Evolutionary conservation across 2,113 vertebrate genomes (phyloP).

Genomic region (Corythornis vintsioides): DNA sequence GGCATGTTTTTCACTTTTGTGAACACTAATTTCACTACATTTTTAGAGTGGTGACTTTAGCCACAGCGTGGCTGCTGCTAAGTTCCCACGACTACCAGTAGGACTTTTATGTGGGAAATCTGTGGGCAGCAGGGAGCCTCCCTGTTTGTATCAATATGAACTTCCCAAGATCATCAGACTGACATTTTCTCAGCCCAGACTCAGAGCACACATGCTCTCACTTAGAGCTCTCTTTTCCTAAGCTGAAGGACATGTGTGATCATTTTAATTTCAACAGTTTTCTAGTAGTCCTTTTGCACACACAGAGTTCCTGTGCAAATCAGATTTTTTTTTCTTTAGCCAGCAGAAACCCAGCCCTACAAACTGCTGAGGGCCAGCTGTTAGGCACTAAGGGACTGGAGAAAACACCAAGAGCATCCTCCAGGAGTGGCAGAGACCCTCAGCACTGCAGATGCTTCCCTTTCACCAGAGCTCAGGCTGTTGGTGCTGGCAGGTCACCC

Average conservation of each 20-base stretch:
- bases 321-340: neutral
- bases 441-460: neutral
- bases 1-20: conserved; percentile 63
- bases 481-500: neutral
- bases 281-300: conserved; percentile 9
- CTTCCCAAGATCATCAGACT: conserved; percentile 64
- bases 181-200: conserved; percentile 65
- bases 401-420: neutral
- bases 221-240: conserved; percentile 44
- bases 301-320: neutral
- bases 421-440: neutral
- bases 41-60: conserved; percentile 58
- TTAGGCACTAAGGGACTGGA: neutral
- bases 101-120: conserved; percentile 73
- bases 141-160: conserved; percentile 70
- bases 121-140: conserved; percentile 72
- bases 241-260: conserved; percentile 55
- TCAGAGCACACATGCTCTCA: conserved; percentile 66
- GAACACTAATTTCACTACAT: conserved; percentile 65
- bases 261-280: conserved; percentile 19
- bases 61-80: conserved; percentile 61
- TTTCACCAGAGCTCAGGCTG: neutral
- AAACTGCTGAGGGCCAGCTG: neutral
- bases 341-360: neutral
- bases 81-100: conserved; percentile 71